phyloP scores from a whole-genome alignment of 2,888 invertebrate genomes.

The Plemyria rubiginata region DNA sequence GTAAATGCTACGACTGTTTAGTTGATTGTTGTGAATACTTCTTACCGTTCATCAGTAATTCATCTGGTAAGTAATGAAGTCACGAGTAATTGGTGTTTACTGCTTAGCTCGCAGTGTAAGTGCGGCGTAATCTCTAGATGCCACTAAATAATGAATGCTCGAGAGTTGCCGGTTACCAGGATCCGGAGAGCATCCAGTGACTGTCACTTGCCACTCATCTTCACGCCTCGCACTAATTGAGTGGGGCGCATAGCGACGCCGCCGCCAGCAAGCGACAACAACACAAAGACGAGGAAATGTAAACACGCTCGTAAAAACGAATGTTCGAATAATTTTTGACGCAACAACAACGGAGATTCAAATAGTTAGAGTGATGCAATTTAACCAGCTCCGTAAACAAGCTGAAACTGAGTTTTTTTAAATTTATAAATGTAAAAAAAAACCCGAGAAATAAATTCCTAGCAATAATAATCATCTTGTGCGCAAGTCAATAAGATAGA shows the following conservation, averaged over 20 bases:
- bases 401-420: conserved; percentile 17
- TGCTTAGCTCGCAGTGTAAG: conserved; percentile 23
- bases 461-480: conserved; percentile 31
- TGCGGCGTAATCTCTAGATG: conserved; percentile 41
- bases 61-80: conserved; percentile 35
- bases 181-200: conserved; percentile 49
- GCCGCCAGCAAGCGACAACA: conserved; percentile 43
- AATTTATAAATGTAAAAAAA: conserved; percentile 19
- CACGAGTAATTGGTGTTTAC: conserved; percentile 31
- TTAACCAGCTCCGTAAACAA: conserved; percentile 29
- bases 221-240: conserved; percentile 59
- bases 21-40: conserved; percentile 19
- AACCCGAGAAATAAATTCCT: conserved; percentile 1
- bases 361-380: conserved; percentile 36
- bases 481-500: conserved; percentile 32
- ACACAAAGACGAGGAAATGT: conserved; percentile 48
- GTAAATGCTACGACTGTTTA: conserved; percentile 20
- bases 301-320: conserved; percentile 56
- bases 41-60: conserved; percentile 37
- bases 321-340: conserved; percentile 37
- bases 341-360: conserved; percentile 25
- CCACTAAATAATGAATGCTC: conserved; percentile 56
- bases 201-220: conserved; percentile 60
- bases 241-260: conserved; percentile 50
- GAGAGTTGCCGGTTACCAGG: conserved; percentile 49